Conservation (phyloP, 2,797 vertebrate genomes). For the Kryptopterus vitreolus region DNA sequence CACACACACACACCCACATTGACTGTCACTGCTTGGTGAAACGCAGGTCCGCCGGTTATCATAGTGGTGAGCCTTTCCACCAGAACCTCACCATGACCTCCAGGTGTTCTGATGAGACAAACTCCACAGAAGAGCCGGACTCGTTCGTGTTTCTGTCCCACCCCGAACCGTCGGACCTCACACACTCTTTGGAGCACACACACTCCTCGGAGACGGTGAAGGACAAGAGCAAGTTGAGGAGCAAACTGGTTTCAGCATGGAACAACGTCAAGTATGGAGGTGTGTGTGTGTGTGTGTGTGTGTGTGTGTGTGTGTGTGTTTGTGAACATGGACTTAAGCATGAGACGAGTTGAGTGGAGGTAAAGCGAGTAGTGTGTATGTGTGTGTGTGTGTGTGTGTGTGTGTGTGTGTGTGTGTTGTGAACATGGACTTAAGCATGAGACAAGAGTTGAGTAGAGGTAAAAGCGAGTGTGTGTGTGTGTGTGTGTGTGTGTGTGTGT, state of each 20-base stretch:
- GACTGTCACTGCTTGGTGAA: slow-evolving; percentile 1
- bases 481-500: not conserved
- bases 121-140: slow-evolving; percentile 46
- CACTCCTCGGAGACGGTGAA: slow-evolving; percentile 53
- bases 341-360: not conserved
- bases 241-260: slow-evolving; percentile 83
- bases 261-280: slow-evolving; percentile 87
- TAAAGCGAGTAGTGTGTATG: not conserved
- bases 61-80: slow-evolving; percentile 46
- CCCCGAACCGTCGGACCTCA: slow-evolving; percentile 10
- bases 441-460: too few relatives aligned
- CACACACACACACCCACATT: not conserved
- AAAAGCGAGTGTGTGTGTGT: not conserved
- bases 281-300: slow-evolving; percentile 28
- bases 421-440: too few relatives aligned
- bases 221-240: slow-evolving; percentile 79
- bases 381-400: not conserved
- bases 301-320: slow-evolving; percentile 23
- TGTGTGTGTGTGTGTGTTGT: slow-evolving; percentile 15
- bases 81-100: slow-evolving; percentile 62
- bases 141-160: slow-evolving; percentile 68
- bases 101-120: slow-evolving; percentile 58
- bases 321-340: not conserved
- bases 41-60: slow-evolving; percentile 35
- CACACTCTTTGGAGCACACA: slow-evolving; percentile 28